Conservation (phyloP, 2,113 vertebrate species). For the Sebastes schlegelii region DNA sequence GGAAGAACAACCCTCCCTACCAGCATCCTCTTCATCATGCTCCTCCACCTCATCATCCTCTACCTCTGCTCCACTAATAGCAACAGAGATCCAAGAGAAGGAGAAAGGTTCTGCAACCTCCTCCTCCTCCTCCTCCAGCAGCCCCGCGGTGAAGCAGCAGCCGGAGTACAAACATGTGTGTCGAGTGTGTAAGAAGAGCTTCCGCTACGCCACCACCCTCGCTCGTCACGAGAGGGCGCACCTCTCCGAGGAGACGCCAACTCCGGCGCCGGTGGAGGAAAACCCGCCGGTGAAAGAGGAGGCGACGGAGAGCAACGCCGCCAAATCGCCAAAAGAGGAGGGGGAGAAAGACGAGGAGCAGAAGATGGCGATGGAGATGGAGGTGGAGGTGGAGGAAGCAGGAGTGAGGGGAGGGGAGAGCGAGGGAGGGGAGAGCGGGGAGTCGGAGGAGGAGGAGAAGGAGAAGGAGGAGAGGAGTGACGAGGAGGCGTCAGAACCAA, state of each 20-base stretch:
- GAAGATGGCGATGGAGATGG: slow-evolving; percentile 69
- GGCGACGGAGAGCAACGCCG: slow-evolving; percentile 65
- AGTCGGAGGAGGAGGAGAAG: slow-evolving; percentile 85
- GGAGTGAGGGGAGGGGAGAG: slow-evolving; percentile 64
- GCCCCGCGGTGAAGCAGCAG: slow-evolving; percentile 55
- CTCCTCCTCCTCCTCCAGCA: slow-evolving; percentile 22
- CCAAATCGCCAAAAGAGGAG: slow-evolving; percentile 60
- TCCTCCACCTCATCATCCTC: slow-evolving; percentile 37
- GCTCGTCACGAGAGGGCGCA: slow-evolving; percentile 93
- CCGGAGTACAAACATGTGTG: slow-evolving; percentile 90
- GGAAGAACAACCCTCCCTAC: slow-evolving; percentile 39
- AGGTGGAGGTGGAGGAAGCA: background rate
- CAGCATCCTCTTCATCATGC: slow-evolving; percentile 2
- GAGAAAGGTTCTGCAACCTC: background rate
- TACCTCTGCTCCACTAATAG: slow-evolving; percentile 11
- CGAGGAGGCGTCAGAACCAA: slow-evolving; percentile 87
- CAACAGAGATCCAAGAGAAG: slow-evolving; percentile 35
- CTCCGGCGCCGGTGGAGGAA: background rate
- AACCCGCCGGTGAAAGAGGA: background rate
- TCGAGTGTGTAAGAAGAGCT: slow-evolving; percentile 90
- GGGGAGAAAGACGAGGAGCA: slow-evolving; percentile 34
- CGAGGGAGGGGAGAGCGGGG: slow-evolving; percentile 77
- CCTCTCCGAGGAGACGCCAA: slow-evolving; percentile 74
- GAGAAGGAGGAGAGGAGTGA: slow-evolving; percentile 89
- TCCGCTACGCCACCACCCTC: slow-evolving; percentile 94